Evolutionary conservation across 2,888 invertebrate genomes (phyloP).

Genomic region (Abrostola tripartita): DNA sequence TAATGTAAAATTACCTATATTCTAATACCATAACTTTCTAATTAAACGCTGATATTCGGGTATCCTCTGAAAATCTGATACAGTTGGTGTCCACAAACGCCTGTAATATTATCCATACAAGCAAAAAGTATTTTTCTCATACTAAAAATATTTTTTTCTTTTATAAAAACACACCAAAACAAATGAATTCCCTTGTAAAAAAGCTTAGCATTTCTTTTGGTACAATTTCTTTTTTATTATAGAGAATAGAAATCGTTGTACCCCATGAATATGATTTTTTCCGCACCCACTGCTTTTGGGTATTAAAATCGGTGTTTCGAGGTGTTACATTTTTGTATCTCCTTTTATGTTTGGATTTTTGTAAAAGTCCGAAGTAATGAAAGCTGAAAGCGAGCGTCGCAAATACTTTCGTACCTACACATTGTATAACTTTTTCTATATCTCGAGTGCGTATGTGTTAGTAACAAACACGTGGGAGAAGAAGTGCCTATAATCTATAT

Average conservation of each 20-base stretch:
- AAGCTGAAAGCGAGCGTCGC: not conserved
- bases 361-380: slow-evolving; percentile 2
- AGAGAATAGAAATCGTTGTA: slow-evolving; percentile 2
- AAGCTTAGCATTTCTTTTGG: not conserved
- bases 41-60: not conserved
- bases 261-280: slow-evolving; percentile 5
- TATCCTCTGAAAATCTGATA: too few species aligned
- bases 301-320: slow-evolving; percentile 3
- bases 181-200: not conserved
- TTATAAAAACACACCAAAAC: not conserved
- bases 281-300: slow-evolving; percentile 3
- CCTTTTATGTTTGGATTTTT: slow-evolving; percentile 1
- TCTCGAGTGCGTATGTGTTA: too few species aligned
- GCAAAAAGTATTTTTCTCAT: not conserved
- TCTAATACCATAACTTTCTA: too few species aligned
- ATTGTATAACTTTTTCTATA: not conserved
- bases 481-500: too few species aligned
- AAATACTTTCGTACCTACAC: not conserved
- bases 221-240: slow-evolving; percentile 5
- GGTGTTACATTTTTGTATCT: slow-evolving; percentile 1
- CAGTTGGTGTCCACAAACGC: not conserved
- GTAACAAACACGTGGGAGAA: too few species aligned
- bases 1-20: too few species aligned
- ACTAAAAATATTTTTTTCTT: slow-evolving; percentile 4
- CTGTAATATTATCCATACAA: not conserved